phyloP scores from a whole-genome alignment of 2,113 vertebrate species.

The Hypanus sabinus region DNA sequence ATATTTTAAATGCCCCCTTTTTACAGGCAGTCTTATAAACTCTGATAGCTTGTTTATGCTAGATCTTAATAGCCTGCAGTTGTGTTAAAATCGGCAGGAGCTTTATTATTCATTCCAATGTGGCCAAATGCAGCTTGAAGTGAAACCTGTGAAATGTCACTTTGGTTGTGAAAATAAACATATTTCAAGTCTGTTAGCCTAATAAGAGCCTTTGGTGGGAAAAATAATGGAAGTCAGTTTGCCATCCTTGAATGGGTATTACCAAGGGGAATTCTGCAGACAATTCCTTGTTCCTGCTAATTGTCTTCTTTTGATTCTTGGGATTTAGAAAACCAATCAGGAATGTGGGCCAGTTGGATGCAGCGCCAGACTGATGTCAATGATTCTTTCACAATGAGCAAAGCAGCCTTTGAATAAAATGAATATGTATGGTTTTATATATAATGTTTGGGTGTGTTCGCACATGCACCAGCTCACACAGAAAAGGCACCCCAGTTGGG shows the following conservation, averaged over 20 bases:
- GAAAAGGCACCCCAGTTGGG: not conserved
- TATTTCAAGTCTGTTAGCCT: constrained; percentile 15
- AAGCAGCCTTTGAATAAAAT: not conserved
- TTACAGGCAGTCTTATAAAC: not conserved
- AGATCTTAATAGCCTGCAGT: not conserved
- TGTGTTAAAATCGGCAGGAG: constrained; percentile 16
- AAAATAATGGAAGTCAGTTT: constrained; percentile 30
- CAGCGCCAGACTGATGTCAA: not conserved
- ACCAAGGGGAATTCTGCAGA: constrained; percentile 24
- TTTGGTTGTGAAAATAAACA: constrained; percentile 25
- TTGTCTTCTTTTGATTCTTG: too few relatives aligned
- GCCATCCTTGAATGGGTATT: not conserved
- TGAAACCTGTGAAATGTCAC: constrained; percentile 34
- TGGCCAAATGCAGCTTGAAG: not conserved
- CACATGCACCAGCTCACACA: not conserved
- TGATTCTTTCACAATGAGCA: not conserved
- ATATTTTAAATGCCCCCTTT: constrained; percentile 2
- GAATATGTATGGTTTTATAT: not conserved
- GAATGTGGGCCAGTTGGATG: not conserved
- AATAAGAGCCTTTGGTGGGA: constrained; percentile 23
- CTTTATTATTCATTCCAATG: not conserved
- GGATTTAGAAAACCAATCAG: not conserved
- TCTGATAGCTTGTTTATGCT: constrained; percentile 7
- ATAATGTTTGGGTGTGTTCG: not conserved
- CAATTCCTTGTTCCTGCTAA: constrained; percentile 14